These are phyloP conservation scores for Delichon dasypus DNA, from an alignment of 2,797 vertebrate genomes.

Conservation along the genomic window DNA sequence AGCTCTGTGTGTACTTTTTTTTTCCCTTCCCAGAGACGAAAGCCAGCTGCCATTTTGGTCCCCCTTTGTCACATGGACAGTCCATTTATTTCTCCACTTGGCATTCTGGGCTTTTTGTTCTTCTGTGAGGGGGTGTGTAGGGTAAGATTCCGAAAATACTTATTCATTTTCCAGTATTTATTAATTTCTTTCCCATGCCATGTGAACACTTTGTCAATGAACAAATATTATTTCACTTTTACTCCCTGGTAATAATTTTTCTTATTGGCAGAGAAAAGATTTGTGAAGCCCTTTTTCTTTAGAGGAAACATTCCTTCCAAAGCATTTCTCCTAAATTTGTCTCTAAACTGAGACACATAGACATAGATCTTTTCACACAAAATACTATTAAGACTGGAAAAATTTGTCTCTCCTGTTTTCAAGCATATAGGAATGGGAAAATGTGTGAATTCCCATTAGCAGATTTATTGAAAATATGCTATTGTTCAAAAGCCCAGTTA, in stretches of 20 bases:
- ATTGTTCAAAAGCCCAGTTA: background rate
- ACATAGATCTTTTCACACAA: background rate
- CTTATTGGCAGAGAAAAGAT: background rate
- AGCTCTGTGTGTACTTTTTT: background rate
- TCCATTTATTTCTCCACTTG: background rate
- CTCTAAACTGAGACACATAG: background rate
- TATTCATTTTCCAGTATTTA: background rate
- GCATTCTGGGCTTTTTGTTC: background rate
- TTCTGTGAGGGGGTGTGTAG: too few species aligned
- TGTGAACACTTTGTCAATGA: background rate
- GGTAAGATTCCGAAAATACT: background rate
- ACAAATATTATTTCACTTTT: background rate
- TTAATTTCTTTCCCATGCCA: background rate
- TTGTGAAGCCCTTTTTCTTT: background rate
- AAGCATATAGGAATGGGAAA: background rate
- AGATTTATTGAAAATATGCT: background rate
- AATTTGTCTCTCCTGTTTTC: background rate
- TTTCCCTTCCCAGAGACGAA: background rate
- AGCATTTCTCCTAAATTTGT: background rate
- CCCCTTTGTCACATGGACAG: accelerated
- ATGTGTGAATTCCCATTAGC: background rate
- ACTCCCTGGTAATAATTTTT: background rate
- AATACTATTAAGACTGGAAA: background rate
- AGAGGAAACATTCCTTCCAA: background rate
- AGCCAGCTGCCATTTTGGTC: background rate